phyloP scores from a whole-genome alignment of 2,797 vertebrate species.

The Fistularia tabacaria region DNA sequence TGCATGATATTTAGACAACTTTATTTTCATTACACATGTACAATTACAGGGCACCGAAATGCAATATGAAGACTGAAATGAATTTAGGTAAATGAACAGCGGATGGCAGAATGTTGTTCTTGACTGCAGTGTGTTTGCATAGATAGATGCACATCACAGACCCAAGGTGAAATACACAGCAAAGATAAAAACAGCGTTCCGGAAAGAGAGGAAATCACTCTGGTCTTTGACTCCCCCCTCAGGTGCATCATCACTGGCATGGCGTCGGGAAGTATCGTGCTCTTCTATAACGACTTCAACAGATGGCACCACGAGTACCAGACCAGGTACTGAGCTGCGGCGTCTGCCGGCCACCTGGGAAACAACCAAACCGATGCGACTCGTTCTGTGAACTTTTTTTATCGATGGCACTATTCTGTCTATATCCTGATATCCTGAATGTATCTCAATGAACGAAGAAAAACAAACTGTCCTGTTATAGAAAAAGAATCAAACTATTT shows the following conservation, averaged over 20 bases:
- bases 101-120: no score
- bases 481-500: conserved; percentile 87
- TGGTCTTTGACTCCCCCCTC: not conserved
- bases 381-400: conserved; percentile 31
- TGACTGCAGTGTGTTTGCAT: no score
- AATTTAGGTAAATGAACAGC: no score
- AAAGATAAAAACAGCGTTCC: no score
- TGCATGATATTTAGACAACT: no score
- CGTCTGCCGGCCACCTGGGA: not conserved
- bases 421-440: conserved; percentile 66
- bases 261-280: conserved; percentile 97
- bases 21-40: no score
- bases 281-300: conserved; percentile 99
- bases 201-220: no score
- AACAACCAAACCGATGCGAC: not conserved
- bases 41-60: no score
- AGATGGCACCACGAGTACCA: conserved; percentile 98
- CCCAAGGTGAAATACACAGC: no score
- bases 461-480: conserved; percentile 67
- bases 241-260: conserved; percentile 98
- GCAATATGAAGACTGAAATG: no score
- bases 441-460: conserved; percentile 60
- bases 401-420: conserved; percentile 58
- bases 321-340: conserved; percentile 84
- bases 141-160: no score